Evolutionary conservation across 2,113 vertebrate species (phyloP).

Genomic region (Crocuta crocuta): DNA sequence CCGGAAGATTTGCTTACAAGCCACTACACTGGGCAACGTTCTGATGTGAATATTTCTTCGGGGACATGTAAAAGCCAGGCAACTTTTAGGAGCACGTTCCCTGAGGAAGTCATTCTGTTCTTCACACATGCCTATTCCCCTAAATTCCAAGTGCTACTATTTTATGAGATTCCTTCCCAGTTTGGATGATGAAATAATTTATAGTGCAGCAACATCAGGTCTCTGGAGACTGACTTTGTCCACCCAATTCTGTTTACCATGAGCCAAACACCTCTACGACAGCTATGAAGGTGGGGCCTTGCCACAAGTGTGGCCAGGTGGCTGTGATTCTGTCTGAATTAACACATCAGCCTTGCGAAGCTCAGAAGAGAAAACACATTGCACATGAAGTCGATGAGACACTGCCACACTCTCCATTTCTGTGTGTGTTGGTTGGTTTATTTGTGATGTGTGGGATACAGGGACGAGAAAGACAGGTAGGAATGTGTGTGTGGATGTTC

Average conservation of each 20-base stretch:
- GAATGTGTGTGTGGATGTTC: conserved; percentile 49
- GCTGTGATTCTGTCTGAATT: conserved; percentile 77
- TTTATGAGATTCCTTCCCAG: conserved; percentile 57
- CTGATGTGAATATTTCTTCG: not conserved
- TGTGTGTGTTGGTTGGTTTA: conserved; percentile 50
- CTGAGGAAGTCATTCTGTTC: not conserved
- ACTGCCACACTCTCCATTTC: conserved; percentile 49
- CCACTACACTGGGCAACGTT: conserved; percentile 71
- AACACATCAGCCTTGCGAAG: conserved; percentile 71
- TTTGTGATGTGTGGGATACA: not conserved
- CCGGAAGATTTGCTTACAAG: conserved; percentile 76
- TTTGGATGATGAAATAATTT: conserved; percentile 70
- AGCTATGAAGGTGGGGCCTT: conserved; percentile 58
- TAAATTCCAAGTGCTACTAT: not conserved
- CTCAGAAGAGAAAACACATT: conserved; percentile 79
- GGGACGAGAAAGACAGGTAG: conserved; percentile 71
- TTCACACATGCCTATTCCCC: not conserved
- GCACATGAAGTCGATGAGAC: conserved; percentile 79
- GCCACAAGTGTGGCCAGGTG: conserved; percentile 43
- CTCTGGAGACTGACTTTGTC: conserved; percentile 71
- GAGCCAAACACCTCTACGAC: conserved; percentile 2
- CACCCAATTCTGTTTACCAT: conserved; percentile 36
- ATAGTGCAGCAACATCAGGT: conserved; percentile 64
- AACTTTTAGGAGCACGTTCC: not conserved
- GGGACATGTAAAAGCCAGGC: not conserved